These are phyloP conservation scores for Crocuta crocuta DNA, from an alignment of 2,113 vertebrate genomes.

Conservation along the genomic window DNA sequence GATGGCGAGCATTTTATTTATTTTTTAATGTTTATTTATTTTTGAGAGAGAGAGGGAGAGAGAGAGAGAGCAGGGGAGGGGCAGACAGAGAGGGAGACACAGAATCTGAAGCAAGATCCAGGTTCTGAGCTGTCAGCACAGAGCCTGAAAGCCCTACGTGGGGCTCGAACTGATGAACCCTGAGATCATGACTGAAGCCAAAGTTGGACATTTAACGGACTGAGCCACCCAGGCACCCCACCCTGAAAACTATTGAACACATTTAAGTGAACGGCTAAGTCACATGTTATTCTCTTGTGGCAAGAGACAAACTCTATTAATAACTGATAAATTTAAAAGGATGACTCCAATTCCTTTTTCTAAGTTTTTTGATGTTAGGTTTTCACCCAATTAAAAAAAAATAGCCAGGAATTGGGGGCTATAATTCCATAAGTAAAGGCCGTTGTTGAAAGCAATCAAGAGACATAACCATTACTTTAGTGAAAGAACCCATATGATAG, in stretches of 20 bases:
- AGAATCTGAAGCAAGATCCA: no score
- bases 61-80: no score
- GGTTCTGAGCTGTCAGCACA: no score
- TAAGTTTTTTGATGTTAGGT: neutral
- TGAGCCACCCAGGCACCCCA: no score
- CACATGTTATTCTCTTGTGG: neutral
- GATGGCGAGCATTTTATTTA: neutral
- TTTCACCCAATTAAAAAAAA: neutral
- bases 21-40: no score
- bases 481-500: neutral
- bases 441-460: neutral
- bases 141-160: no score
- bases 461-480: rapidly evolving
- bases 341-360: neutral
- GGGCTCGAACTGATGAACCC: no score
- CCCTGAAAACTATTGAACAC: neutral
- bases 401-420: no score
- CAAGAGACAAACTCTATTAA: neutral
- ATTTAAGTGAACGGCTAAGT: neutral
- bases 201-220: no score
- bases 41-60: no score
- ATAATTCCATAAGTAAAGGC: neutral
- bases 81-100: no score
- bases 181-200: no score
- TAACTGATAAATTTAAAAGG: slow-evolving; percentile 38